A percentile compares a stretch with the other conserved stretches of the same genome.
Conservation (phyloP, 1,140 invertebrate genomes). For the Chymomyza costata region DNA sequence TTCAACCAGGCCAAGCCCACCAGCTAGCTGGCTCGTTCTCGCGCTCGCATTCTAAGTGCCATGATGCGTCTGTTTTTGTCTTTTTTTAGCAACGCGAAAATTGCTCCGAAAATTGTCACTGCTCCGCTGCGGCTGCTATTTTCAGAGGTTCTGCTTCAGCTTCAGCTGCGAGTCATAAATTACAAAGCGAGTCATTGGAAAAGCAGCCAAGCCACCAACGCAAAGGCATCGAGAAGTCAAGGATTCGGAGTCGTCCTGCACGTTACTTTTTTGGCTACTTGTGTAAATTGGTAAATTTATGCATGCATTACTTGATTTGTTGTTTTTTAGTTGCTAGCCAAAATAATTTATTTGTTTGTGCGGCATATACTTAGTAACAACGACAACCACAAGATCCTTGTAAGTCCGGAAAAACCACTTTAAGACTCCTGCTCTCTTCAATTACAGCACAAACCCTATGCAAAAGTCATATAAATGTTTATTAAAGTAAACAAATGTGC, state of each 20-base stretch:
- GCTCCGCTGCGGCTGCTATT: constrained; percentile 9
- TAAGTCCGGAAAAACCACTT: too few species aligned
- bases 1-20: too few species aligned
- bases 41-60: too few species aligned
- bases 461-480: constrained; percentile 65
- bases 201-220: constrained; percentile 29
- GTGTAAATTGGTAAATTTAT: constrained; percentile 63
- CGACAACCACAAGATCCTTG: too few species aligned
- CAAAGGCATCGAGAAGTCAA: constrained; percentile 16
- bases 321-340: constrained; percentile 44
- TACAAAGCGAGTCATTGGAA: constrained; percentile 67
- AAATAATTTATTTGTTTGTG: constrained; percentile 59
- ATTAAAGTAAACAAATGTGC: constrained; percentile 64
- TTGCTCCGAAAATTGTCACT: constrained; percentile 68
- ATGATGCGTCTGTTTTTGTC: too few species aligned
- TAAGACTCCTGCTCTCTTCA: too few species aligned
- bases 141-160: constrained; percentile 34
- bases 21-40: too few species aligned
- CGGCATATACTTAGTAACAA: too few species aligned
- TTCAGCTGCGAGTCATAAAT: constrained; percentile 63
- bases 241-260: neutral
- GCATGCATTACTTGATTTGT: constrained; percentile 70
- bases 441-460: constrained; percentile 25
- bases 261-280: constrained; percentile 46
- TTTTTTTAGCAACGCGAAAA: constrained; percentile 41